Evolutionary conservation across 2,113 vertebrate species (phyloP), one percentile per base, ranked within the genome.

Genomic region (Xyrauchen texanus): DNA sequence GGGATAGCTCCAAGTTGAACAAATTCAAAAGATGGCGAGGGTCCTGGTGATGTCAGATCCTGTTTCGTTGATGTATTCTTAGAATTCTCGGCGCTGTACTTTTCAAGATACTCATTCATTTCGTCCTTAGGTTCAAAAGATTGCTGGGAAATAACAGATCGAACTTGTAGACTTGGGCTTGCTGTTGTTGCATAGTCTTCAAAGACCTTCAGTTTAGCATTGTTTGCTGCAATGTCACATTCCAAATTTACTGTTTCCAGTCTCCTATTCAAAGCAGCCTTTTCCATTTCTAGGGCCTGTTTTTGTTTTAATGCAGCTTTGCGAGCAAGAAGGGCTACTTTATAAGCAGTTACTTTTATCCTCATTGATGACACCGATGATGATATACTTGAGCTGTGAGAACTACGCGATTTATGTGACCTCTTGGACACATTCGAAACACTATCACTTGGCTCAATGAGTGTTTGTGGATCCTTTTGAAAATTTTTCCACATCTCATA

Each of bases 1-100:
- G 8, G 65, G n/a, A 67, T 67, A 68, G 46, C 46, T 51, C 46
- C 65, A 68, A 51, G 46, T 21, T 51, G n/a, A 49, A 51, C 46
- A 68, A 68, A 68, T 15, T 51, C 65, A 49, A 49, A 68, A 16
- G 65, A 49, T 15, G n/a, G n/a, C 1, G 45, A 49, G 8, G 13
- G 4, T 9, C 4, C 64, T n/a, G 64, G 7, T 66, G 13, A 13
- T 15, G 13, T 66, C 3, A 46, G 64, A 15, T 66, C 44, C 4
- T 66, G 44, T n/a, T n/a, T n/a, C n/a, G 11, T 47, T 46, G n/a
- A 6, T n/a, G 12, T 12, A 11, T 66, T 42, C 44, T 46, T 45
- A 66, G 42, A 65, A 45, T 45, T 7, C 5, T 65, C 34, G n/a
- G 13, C 7, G 8, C 12, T 1, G 8, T 65, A 7, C 44, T 65